phyloP scores from a whole-genome alignment of 2,888 invertebrate species.

The Andrena trimmerana region DNA sequence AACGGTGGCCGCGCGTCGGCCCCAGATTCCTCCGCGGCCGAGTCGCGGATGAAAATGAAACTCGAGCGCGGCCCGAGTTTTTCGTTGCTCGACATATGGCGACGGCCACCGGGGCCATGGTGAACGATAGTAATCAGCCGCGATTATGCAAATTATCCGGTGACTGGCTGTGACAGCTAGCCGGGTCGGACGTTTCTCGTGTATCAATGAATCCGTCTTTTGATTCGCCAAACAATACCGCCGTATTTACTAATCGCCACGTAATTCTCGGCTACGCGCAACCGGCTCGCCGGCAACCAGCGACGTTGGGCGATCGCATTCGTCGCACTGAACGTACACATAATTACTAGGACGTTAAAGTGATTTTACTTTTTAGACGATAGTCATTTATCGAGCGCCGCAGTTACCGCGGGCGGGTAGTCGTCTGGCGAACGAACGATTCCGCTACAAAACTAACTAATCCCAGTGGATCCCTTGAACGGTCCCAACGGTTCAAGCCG shows the following conservation, averaged over 20 bases:
- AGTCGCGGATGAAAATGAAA: not conserved
- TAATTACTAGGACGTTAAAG: conserved; percentile 1
- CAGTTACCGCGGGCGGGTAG: not conserved
- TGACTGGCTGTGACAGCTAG: conserved; percentile 73
- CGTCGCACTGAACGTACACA: conserved; percentile 2
- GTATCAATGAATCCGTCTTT: conserved; percentile 60
- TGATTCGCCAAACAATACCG: conserved; percentile 28
- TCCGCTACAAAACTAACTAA: too few relatives aligned
- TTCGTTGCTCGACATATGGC: conserved; percentile 47
- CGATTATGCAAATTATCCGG: conserved; percentile 76
- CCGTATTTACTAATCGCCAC: conserved; percentile 18
- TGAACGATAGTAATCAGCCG: conserved; percentile 70
- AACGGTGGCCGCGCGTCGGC: not conserved
- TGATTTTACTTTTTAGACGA: not conserved
- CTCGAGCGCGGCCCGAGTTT: conserved; percentile 22
- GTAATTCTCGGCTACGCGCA: conserved; percentile 10
- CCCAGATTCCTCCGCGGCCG: not conserved
- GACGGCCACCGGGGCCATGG: conserved; percentile 45
- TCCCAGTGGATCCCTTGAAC: not conserved
- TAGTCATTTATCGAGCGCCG: not conserved
- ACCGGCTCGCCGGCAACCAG: not conserved
- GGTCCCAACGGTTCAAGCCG: not conserved
- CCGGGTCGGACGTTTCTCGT: conserved; percentile 65
- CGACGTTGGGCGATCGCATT: not conserved
- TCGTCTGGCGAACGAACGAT: too few relatives aligned